Evolutionary conservation across 2,113 vertebrate species (phyloP).

Genomic region (Uria lomvia): DNA sequence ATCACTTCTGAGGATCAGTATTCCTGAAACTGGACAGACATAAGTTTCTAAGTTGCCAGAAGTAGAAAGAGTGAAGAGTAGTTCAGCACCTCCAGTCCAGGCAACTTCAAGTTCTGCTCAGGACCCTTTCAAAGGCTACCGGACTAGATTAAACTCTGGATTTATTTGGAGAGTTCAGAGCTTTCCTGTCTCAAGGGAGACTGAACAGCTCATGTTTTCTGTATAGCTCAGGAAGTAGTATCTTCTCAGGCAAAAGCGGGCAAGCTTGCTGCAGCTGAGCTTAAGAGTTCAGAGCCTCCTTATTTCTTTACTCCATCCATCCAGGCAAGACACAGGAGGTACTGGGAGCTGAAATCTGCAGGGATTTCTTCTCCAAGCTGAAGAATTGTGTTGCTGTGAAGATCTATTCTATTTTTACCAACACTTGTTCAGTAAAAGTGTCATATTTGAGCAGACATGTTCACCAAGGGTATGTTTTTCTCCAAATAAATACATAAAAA

Average conservation of each 20-base stretch:
- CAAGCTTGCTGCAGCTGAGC: not conserved
- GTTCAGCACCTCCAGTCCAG: not conserved
- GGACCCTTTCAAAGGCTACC: not conserved
- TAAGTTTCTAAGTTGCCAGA: not conserved
- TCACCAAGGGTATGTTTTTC: not conserved
- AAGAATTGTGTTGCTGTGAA: not conserved
- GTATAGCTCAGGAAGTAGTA: not conserved
- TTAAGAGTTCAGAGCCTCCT: not conserved
- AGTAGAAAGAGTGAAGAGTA: not conserved
- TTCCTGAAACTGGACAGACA: not conserved
- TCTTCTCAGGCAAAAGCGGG: not conserved
- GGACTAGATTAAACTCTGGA: not conserved
- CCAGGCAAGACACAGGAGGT: not conserved
- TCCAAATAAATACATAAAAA: not conserved
- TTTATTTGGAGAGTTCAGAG: not conserved
- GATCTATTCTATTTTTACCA: not conserved
- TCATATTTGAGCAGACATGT: not conserved
- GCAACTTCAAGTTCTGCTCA: not conserved
- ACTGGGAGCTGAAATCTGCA: not conserved
- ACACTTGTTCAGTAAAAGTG: not conserved
- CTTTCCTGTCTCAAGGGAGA: not conserved
- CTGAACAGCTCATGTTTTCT: not conserved
- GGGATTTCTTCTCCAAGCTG: not conserved
- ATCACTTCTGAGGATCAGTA: not conserved
- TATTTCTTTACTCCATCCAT: not conserved